A percentile compares a stretch with the other conserved stretches of the same genome.
phyloP scores from a whole-genome alignment of 2,113 vertebrate species.

The Albula goreensis region DNA sequence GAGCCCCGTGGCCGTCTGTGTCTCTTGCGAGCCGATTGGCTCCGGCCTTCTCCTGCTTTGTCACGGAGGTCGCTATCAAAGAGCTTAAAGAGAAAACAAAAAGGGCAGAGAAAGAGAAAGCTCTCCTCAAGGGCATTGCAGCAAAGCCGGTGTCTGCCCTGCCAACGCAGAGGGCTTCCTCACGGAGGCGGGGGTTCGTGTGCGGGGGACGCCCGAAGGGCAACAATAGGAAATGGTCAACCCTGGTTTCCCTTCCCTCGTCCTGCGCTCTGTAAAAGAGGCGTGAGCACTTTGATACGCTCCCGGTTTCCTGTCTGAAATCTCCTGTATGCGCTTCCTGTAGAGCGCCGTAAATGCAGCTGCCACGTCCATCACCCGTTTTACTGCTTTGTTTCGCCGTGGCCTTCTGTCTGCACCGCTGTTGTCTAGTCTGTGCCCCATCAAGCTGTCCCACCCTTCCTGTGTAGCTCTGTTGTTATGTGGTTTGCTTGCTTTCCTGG shows the following conservation, averaged over 20 bases:
- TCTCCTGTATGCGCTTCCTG: background rate
- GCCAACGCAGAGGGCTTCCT: background rate
- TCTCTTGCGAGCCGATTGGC: background rate
- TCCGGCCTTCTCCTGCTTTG: background rate
- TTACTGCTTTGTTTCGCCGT: background rate
- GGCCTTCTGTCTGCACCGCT: background rate
- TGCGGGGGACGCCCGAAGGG: background rate
- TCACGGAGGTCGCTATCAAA: background rate
- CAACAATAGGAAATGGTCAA: background rate
- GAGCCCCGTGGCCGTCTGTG: background rate
- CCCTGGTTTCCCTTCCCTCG: background rate
- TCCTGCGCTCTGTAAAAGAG: background rate
- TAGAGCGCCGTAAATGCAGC: background rate
- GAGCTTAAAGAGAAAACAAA: background rate
- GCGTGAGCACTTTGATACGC: background rate
- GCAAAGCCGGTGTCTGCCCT: background rate
- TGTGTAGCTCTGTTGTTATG: background rate
- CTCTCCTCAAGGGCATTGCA: background rate
- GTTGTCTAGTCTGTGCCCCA: background rate
- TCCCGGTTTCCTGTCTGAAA: conserved; percentile 2
- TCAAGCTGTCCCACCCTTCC: background rate
- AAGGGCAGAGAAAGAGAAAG: background rate
- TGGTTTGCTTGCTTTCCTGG: background rate
- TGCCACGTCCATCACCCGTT: background rate
- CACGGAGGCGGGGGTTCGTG: background rate